Evolutionary conservation across 2,113 vertebrate genomes (phyloP).

Genomic region (Chaetorhynchus papuensis): DNA sequence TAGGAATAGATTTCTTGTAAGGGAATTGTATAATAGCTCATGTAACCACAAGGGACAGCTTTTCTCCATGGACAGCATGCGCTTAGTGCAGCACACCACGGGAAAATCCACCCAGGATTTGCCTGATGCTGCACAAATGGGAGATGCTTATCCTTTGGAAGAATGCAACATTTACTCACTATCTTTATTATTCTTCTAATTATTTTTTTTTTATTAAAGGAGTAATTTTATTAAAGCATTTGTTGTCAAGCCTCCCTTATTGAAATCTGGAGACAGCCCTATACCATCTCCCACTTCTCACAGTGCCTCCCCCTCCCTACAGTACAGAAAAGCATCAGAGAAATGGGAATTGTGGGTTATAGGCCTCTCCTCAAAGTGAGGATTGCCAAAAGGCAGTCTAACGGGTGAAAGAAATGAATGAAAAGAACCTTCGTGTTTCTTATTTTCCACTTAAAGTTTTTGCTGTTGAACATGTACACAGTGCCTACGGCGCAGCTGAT

Average conservation of each 20-base stretch:
- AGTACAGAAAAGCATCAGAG: not conserved
- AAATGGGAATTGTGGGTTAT: not conserved
- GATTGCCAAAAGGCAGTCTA: not conserved
- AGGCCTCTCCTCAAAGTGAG: not conserved
- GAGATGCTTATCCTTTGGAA: not conserved
- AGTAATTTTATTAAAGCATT: not conserved
- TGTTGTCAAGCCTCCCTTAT: not conserved
- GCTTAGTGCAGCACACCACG: too few relatives aligned
- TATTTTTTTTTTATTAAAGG: not conserved
- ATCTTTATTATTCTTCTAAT: not conserved
- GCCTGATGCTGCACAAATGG: not conserved
- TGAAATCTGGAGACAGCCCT: not conserved
- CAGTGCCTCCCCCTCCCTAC: rapidly evolving
- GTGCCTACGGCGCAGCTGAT: not conserved
- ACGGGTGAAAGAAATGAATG: not conserved
- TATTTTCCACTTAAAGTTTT: not conserved
- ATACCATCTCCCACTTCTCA: rapidly evolving
- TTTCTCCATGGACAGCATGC: not conserved
- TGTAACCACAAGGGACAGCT: not conserved
- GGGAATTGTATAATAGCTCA: not conserved
- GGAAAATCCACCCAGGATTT: not conserved
- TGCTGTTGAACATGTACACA: not conserved
- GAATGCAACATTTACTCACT: not conserved
- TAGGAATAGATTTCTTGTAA: not conserved
- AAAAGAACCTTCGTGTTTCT: not conserved